Percentiles rank a stretch among this genome's conserved stretches.
These are phyloP conservation scores for Alligator mississippiensis DNA, from an alignment of 2,113 vertebrate species.

Conservation along the genomic window DNA sequence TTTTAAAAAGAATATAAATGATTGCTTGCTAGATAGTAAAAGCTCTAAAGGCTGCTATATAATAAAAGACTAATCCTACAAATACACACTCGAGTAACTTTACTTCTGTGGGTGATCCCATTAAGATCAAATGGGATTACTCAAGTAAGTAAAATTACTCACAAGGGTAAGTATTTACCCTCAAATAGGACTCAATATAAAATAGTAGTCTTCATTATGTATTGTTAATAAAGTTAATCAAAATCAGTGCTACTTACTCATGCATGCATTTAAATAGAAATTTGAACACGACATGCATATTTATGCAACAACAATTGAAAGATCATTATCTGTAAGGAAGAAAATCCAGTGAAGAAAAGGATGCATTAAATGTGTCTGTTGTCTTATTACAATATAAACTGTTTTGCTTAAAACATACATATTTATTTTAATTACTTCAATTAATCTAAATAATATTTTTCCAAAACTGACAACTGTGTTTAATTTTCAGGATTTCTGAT, in stretches of 20 bases:
- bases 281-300: slow-evolving; percentile 77
- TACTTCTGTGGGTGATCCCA: slow-evolving; percentile 58
- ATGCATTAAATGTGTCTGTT: slow-evolving; percentile 67
- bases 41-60: slow-evolving; percentile 77
- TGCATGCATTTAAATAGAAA: slow-evolving; percentile 76
- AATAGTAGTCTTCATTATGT: slow-evolving; percentile 79
- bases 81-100: slow-evolving; percentile 48
- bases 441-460: slow-evolving; percentile 74
- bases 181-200: slow-evolving; percentile 76
- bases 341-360: slow-evolving; percentile 70
- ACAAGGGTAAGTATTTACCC: slow-evolving; percentile 62
- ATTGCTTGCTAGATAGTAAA: slow-evolving; percentile 82
- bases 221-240: slow-evolving; percentile 82
- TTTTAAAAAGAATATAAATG: slow-evolving; percentile 83
- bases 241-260: slow-evolving; percentile 75
- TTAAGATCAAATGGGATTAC: slow-evolving; percentile 52
- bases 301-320: slow-evolving; percentile 77
- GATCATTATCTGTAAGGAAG: slow-evolving; percentile 73
- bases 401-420: slow-evolving; percentile 74
- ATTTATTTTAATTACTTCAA: slow-evolving; percentile 78
- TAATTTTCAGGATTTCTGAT: slow-evolving; percentile 54
- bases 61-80: slow-evolving; percentile 70
- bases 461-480: slow-evolving; percentile 59
- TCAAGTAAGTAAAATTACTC: slow-evolving; percentile 46
- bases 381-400: slow-evolving; percentile 73